Evolutionary conservation across 2,888 invertebrate species (phyloP), one percentile per base, ranked within the genome.

Genomic region (Lamproptera curius): DNA sequence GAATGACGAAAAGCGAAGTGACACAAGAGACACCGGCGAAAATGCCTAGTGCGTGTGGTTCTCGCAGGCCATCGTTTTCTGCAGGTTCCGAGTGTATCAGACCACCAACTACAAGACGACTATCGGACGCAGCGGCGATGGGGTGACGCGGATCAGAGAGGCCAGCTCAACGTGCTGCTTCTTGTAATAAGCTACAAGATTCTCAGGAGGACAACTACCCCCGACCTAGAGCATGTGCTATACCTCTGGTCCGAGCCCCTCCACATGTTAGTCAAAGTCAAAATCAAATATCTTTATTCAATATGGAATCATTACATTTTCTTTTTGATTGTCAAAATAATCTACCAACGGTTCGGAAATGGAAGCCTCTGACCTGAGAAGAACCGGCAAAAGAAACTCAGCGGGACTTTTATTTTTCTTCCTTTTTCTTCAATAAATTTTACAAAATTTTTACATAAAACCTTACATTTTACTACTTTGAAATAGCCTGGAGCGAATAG

Each of bases 1-100:
- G 93, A 68, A 89, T 93, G 77, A 93, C 93, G 2, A 94, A 94
- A 73, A 93, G 92, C 65, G 94, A 94, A 70, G 90, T 94, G 37
- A 92, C 93, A 53, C 92, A 93, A 67, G 94, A 94, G 73, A 94
- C 94, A 53, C 94, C 94, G 71, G 94, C 94, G 2, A 83, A 94
- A 54, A 94, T 94, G 1, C 94, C 94, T 2, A 94, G 94, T 52
- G 93, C 92, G 1, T 93, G 93, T 52, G 94, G 93, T 0, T 94
- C 93, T 0, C 85, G 94, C 43, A 82, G 94, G 39, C 94, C 93
- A 0, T 93, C 93, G 1, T 76, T 93, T 40, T 93, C 92, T 2
- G 91, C 88, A 64, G 74, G 91, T 59, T 67, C 87, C 0, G 86
- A 85, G 1, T 77, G 82, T 51, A 75, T 85, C 40, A 68, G 86